Conservation (phyloP, 2,113 vertebrate species). For the Tyto alba region DNA sequence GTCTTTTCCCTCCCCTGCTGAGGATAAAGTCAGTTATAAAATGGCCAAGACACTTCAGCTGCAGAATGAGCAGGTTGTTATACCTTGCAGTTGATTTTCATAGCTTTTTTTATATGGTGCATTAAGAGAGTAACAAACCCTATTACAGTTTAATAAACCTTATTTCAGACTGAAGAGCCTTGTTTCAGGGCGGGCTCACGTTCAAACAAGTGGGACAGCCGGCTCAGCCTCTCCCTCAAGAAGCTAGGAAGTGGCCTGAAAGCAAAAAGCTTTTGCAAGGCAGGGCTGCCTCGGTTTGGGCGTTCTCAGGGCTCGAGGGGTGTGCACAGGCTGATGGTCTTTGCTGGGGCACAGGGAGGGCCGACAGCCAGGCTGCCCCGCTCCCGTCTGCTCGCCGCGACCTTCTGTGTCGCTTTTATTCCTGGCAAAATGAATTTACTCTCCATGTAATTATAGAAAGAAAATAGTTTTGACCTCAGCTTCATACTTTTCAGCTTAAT, state of each 20-base stretch:
- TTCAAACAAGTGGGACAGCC: neutral
- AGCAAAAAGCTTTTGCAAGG: neutral
- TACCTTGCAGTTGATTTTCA: conserved; percentile 30
- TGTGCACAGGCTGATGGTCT: too few relatives aligned
- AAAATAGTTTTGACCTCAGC: conserved; percentile 56
- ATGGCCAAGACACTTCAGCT: neutral
- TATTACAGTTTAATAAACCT: conserved; percentile 29
- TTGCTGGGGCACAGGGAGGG: too few relatives aligned
- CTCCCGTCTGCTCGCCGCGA: neutral
- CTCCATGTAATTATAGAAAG: conserved; percentile 42
- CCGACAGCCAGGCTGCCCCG: too few relatives aligned
- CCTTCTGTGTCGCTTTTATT: neutral
- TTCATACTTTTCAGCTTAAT: conserved; percentile 40
- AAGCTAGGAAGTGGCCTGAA: neutral
- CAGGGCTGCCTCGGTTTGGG: neutral
- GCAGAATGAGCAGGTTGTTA: neutral
- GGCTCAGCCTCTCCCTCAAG: neutral
- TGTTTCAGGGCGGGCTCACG: neutral
- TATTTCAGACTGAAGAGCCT: neutral
- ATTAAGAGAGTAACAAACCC: conserved; percentile 41
- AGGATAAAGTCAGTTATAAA: neutral
- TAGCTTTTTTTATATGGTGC: neutral
- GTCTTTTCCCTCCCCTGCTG: neutral
- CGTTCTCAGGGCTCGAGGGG: neutral
- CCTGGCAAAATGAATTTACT: conserved; percentile 41